A percentile compares a stretch with the other conserved stretches of the same genome.
These are phyloP conservation scores for Thaleichthys pacificus DNA, from an alignment of 2,797 vertebrate genomes.

Conservation along the genomic window DNA sequence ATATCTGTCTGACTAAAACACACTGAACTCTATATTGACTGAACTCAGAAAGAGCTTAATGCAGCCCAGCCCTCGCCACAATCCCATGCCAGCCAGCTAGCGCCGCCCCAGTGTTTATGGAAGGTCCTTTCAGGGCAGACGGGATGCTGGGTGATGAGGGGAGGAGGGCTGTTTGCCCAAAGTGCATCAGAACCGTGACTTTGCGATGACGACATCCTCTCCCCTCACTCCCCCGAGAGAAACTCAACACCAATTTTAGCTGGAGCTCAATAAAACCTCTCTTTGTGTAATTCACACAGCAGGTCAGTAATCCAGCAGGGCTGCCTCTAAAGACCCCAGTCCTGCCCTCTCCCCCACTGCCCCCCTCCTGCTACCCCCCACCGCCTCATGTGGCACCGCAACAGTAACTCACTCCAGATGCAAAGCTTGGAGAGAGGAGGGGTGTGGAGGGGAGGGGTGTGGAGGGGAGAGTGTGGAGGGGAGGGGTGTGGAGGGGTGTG, in stretches of 20 bases:
- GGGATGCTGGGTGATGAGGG: neutral
- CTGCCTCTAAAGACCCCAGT: constrained; percentile 11
- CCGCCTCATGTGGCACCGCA: constrained; percentile 63
- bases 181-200: constrained; percentile 1
- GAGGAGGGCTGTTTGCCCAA: neutral
- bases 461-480: neutral
- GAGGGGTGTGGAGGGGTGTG: too few relatives aligned
- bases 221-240: constrained; percentile 24
- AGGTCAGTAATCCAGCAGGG: constrained; percentile 49
- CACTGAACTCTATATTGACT: constrained; percentile 56
- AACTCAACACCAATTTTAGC: constrained; percentile 48
- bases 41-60: constrained; percentile 45
- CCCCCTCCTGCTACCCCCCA: constrained; percentile 48
- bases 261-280: constrained; percentile 64
- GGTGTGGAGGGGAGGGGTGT: neutral
- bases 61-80: constrained; percentile 13
- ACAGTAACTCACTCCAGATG: constrained; percentile 71
- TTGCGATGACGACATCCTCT: neutral
- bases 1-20: neutral
- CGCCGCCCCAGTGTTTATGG: constrained; percentile 43
- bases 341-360: constrained; percentile 39
- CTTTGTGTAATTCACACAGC: constrained; percentile 63
- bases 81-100: constrained; percentile 49
- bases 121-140: constrained; percentile 1
- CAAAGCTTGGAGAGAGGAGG: constrained; percentile 20